A percentile compares a stretch with the other conserved stretches of the same genome.
phyloP scores from a whole-genome alignment of 2,888 invertebrate genomes.

The Prosopocoilus inquinatus region DNA sequence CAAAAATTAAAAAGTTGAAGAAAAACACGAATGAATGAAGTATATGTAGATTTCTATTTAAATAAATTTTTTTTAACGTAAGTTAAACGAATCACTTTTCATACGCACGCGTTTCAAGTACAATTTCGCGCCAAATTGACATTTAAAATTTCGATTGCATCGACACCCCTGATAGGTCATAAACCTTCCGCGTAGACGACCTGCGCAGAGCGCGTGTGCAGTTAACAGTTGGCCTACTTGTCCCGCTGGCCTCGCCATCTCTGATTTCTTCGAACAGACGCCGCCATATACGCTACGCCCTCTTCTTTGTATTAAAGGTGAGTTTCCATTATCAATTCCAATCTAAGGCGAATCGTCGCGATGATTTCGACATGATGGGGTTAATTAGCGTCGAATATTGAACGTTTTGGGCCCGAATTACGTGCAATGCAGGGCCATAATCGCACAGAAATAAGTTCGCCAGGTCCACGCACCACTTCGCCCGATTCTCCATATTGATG shows the following conservation, averaged over 20 bases:
- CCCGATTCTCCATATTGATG: constrained; percentile 58
- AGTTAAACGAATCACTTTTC: too few species aligned
- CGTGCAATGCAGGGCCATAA: background rate
- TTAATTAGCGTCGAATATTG: background rate
- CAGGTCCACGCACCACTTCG: constrained; percentile 33
- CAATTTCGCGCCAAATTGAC: constrained; percentile 16
- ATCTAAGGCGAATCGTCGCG: background rate
- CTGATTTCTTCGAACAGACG: constrained; percentile 49
- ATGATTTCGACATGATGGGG: background rate
- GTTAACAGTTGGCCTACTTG: constrained; percentile 19
- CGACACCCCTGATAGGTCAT: constrained; percentile 22
- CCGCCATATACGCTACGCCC: constrained; percentile 57
- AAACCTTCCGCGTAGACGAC: constrained; percentile 17
- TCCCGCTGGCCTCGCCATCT: constrained; percentile 53
- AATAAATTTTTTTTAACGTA: too few species aligned
- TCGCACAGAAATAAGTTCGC: constrained; percentile 16
- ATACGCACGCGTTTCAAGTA: too few species aligned
- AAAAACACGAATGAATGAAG: too few species aligned
- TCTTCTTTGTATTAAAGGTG: constrained; percentile 55
- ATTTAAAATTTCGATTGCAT: background rate
- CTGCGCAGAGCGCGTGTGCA: constrained; percentile 22
- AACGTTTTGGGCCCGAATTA: constrained; percentile 1
- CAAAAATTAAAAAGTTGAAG: too few species aligned
- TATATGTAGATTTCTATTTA: too few species aligned
- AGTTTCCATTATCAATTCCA: constrained; percentile 29